A percentile compares a stretch with the other conserved stretches of the same genome.
phyloP scores from a whole-genome alignment of 1,140 invertebrate species.

The Drosophila cardini region DNA sequence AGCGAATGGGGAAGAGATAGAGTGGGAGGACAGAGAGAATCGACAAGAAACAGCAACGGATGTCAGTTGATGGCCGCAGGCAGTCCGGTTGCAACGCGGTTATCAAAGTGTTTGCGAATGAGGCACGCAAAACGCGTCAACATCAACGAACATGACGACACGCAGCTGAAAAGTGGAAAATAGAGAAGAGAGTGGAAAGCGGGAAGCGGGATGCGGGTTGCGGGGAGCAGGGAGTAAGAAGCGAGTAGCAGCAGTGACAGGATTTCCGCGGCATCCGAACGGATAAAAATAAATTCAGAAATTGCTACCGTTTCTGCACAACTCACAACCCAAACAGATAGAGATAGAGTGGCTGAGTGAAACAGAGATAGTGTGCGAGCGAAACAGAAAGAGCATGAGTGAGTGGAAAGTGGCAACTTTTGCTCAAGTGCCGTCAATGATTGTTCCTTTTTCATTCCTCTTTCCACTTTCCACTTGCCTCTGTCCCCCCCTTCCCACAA shows the following conservation, averaged over 20 bases:
- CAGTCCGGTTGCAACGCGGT: constrained; percentile 34
- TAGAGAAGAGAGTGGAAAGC: background rate
- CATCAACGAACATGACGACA: constrained; percentile 47
- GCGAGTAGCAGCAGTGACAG: constrained; percentile 43
- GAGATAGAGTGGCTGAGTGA: background rate
- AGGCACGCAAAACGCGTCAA: constrained; percentile 68
- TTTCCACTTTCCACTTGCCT: background rate
- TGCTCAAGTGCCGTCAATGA: constrained; percentile 69
- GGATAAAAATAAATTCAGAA: constrained; percentile 81
- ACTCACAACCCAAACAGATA: constrained; percentile 18
- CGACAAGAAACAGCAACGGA: background rate
- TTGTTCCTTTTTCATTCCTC: constrained; percentile 9
- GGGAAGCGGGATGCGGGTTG: background rate
- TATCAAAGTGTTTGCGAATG: constrained; percentile 22
- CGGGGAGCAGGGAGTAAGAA: background rate
- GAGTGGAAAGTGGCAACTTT: constrained; percentile 65
- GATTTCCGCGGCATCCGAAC: constrained; percentile 77
- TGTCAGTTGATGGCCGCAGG: constrained; percentile 22
- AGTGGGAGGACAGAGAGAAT: background rate
- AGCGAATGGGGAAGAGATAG: too few species aligned
- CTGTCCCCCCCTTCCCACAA: too few species aligned
- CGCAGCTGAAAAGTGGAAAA: background rate
- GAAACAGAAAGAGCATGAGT: background rate
- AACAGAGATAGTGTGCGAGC: background rate
- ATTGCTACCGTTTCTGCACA: constrained; percentile 72